These are phyloP conservation scores for Periophthalmus magnuspinnatus DNA, from an alignment of 2,797 vertebrate genomes.

Conservation along the genomic window DNA sequence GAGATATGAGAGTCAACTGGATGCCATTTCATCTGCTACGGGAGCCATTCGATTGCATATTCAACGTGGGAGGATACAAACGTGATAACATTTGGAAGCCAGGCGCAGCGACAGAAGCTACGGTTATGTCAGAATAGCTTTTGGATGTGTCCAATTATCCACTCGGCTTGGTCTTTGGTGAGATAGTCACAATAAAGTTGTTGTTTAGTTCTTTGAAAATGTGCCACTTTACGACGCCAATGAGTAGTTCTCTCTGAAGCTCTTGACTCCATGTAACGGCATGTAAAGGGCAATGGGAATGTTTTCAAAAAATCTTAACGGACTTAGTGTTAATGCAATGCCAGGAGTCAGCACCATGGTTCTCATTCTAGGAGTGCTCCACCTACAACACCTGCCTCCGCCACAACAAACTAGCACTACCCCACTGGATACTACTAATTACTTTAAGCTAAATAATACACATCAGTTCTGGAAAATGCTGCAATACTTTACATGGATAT, in stretches of 20 bases:
- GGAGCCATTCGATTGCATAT: constrained; percentile 69
- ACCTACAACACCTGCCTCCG: not conserved
- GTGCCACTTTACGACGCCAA: not conserved
- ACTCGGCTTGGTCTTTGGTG: constrained; percentile 34
- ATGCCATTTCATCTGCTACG: constrained; percentile 69
- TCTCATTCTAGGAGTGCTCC: not conserved
- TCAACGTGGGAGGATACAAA: constrained; percentile 64
- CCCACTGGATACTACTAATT: not conserved
- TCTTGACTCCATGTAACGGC: constrained; percentile 1
- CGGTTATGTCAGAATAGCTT: constrained; percentile 47
- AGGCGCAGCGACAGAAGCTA: constrained; percentile 37
- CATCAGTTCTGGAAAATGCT: not conserved
- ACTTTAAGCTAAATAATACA: not conserved
- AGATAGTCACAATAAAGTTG: constrained; percentile 23
- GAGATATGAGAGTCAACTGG: constrained; percentile 70
- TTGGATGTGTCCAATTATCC: constrained; percentile 48
- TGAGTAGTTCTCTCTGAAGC: constrained; percentile 2
- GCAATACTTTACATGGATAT: not conserved
- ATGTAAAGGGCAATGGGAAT: constrained; percentile 7
- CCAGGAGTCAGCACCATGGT: not conserved
- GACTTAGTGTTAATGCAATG: not conserved
- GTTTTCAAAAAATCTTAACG: not conserved
- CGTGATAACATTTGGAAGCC: constrained; percentile 61
- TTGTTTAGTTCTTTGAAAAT: constrained; percentile 22
- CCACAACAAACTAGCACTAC: not conserved